Percentiles rank a stretch among this genome's conserved stretches.
phyloP scores from a whole-genome alignment of 2,113 vertebrate species.

The Eurystomus gularis region DNA sequence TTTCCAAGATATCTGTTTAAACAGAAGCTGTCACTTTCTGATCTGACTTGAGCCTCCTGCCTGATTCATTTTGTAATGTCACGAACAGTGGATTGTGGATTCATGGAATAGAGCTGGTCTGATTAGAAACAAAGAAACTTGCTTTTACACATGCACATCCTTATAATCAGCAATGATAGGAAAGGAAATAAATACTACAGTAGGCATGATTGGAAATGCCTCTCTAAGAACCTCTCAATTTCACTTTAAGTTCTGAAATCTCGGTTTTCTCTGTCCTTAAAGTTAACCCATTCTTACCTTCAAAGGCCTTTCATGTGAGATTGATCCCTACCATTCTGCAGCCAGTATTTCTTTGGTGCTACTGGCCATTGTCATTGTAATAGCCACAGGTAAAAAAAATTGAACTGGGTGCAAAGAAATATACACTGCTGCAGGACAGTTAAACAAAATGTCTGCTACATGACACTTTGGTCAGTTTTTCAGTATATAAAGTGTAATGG shows the following conservation, averaged over 20 bases:
- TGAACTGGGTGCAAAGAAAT: background rate
- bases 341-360: background rate
- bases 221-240: conserved; percentile 28
- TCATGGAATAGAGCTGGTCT: background rate
- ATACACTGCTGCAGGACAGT: background rate
- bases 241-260: background rate
- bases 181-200: conserved; percentile 38
- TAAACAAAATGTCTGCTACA: background rate
- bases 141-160: background rate
- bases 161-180: conserved; percentile 35
- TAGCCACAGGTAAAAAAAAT: background rate
- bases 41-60: conserved; percentile 30
- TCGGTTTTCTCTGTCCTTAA: background rate
- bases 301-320: background rate
- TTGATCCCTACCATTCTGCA: background rate
- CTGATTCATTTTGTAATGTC: conserved; percentile 47
- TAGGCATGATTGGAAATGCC: conserved; percentile 14
- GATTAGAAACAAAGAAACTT: conserved; percentile 30
- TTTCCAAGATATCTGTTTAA: conserved; percentile 28
- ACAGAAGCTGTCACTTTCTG: conserved; percentile 41
- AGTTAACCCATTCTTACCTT: background rate
- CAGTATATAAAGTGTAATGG: background rate
- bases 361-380: background rate
- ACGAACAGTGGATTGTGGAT: conserved; percentile 25
- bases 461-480: background rate